Evolutionary conservation across 2,113 vertebrate genomes (phyloP), one percentile per base, ranked within the genome.

Genomic region (Pagrus major): DNA sequence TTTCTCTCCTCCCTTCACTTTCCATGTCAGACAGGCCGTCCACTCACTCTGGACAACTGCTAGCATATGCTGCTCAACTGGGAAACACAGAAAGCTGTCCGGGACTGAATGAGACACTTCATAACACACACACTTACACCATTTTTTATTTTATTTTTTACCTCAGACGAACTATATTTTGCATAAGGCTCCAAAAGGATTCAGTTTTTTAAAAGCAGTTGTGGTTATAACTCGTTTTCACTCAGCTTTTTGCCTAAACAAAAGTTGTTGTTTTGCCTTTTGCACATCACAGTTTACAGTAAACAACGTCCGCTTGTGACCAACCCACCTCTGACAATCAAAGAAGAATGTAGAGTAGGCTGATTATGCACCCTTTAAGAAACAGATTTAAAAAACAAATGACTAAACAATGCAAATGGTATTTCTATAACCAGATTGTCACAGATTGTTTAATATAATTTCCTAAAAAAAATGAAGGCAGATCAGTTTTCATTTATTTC

Each of bases 41-140:
- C 75, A 59, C 68, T 82, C 85, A 81, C 71, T 35, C 81, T 60
- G 88, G 83, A 88, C 85, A 82, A 85, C 69, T 49, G 64, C 73
- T 39, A 87, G 73, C 87, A 91, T 84, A 87, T 84, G 82, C 76
- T 69, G 65, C 60, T 63, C 20, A 27, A 41, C 70, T 63, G 60
- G 80, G 70, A 80, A 86, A 65, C 60, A 72, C 49, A 15, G 20
- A 23, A 41, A 84, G 68, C 61, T 56, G 61, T 49, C 41, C 4
- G 0, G 55, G 41, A 68, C 69, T 69, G 61, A 51, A 71, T 76
- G 37, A 71, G 33, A 78, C 21, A 44, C 61, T 35, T 39, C n/a
- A 68, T 4, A 18, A 69, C 27, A 59, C 54, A 68, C 21, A 71
- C 23, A 31, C 2, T 9, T 14, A 69, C 44, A 41, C 59, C 52